Evolutionary conservation across 2,888 invertebrate genomes (phyloP).

Genomic region (Scaptomyza caliginosa): DNA sequence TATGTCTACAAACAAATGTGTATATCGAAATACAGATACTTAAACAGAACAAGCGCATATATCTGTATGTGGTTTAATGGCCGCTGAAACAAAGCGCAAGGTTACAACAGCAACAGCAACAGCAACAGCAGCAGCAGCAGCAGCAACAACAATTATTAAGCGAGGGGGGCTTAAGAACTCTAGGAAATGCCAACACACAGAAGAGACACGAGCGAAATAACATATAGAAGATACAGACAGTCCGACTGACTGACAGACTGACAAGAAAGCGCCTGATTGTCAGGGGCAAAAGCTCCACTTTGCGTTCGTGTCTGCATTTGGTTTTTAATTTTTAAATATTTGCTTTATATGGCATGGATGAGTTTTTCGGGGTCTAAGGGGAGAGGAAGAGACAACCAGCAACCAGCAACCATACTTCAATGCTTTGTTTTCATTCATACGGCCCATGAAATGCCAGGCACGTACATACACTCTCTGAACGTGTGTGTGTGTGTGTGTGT

Average conservation of each 20-base stretch:
- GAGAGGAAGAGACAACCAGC: background rate
- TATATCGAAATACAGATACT: constrained; percentile 22
- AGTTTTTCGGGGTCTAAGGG: background rate
- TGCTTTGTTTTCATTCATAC: constrained; percentile 64
- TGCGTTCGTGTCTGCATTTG: constrained; percentile 63
- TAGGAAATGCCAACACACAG: constrained; percentile 63
- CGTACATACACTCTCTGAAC: constrained; percentile 48
- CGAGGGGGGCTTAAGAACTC: constrained; percentile 59
- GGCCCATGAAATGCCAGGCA: constrained; percentile 66
- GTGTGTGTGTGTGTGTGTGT: constrained; percentile 17
- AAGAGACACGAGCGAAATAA: too few species aligned
- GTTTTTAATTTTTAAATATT: constrained; percentile 68
- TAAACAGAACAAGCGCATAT: background rate
- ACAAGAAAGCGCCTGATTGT: constrained; percentile 20
- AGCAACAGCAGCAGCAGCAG: constrained; percentile 34
- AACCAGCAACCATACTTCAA: constrained; percentile 19
- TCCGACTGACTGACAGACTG: constrained; percentile 1
- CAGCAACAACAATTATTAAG: constrained; percentile 22
- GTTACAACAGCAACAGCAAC: constrained; percentile 49
- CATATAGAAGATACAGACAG: too few species aligned
- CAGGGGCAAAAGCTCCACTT: constrained; percentile 59
- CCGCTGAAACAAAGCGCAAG: constrained; percentile 74
- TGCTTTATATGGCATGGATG: constrained; percentile 45
- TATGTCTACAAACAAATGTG: constrained; percentile 45
- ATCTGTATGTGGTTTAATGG: constrained; percentile 67